These are phyloP conservation scores for Parambassis ranga DNA, from an alignment of 2,797 vertebrate species.

Conservation along the genomic window DNA sequence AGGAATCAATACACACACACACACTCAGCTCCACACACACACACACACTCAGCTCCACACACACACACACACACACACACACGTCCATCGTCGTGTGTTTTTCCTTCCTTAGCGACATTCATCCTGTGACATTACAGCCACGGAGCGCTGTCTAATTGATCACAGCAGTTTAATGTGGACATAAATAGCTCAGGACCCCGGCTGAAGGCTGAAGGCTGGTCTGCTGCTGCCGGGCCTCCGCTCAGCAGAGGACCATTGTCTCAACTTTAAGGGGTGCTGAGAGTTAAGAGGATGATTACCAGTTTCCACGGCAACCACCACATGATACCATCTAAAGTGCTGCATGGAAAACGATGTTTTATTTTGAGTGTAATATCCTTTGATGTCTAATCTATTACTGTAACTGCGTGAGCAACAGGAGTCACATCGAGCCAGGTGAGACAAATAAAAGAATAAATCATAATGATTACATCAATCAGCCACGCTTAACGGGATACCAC, in stretches of 20 bases:
- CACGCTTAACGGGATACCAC: too few species aligned
- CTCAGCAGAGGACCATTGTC: constrained; percentile 28
- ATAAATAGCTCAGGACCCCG: constrained; percentile 32
- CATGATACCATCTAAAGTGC: background rate
- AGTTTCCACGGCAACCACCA: constrained; percentile 69
- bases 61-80: too few species aligned
- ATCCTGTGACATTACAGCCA: constrained; percentile 15
- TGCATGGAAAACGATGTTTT: background rate
- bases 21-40: too few species aligned
- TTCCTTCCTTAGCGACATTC: background rate
- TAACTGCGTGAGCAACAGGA: too few species aligned
- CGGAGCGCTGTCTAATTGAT: constrained; percentile 15
- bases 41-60: background rate
- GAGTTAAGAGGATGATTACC: constrained; percentile 23
- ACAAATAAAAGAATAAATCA: too few species aligned
- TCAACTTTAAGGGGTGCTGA: constrained; percentile 30
- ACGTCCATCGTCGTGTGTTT: background rate
- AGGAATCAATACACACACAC: too few species aligned
- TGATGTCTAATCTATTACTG: too few species aligned
- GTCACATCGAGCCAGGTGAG: too few species aligned
- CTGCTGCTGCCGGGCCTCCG: too few species aligned
- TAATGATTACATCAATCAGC: too few species aligned
- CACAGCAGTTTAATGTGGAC: constrained; percentile 30
- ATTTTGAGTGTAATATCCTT: too few species aligned
- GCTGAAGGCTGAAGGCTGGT: background rate